These are phyloP conservation scores for Ostrea edulis DNA, from an alignment of 1,140 invertebrate species.

Conservation along the genomic window DNA sequence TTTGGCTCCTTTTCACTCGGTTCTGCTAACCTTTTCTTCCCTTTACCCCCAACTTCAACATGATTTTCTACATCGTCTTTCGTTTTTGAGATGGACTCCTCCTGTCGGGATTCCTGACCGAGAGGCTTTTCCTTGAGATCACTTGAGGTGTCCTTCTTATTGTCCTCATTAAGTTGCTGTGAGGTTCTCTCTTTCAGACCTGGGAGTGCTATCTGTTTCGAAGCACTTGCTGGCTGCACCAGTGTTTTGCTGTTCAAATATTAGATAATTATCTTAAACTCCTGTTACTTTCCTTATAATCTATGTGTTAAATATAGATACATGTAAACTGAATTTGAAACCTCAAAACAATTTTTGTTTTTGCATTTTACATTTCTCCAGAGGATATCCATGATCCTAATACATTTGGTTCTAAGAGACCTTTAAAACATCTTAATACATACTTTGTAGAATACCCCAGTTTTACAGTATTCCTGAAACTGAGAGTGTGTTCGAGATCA, in stretches of 20 bases:
- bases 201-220: slow-evolving; percentile 36
- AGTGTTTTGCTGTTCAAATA: slow-evolving; percentile 64
- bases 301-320: no score
- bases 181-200: slow-evolving; percentile 51
- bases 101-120: background rate
- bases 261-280: no score
- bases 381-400: no score
- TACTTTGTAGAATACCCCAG: no score
- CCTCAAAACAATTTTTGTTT: no score
- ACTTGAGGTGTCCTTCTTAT: background rate
- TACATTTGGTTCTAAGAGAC: no score
- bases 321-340: no score
- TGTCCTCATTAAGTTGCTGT: slow-evolving; percentile 51
- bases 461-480: no score
- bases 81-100: background rate
- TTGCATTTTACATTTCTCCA: no score
- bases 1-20: slow-evolving; percentile 45
- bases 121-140: slow-evolving; percentile 18
- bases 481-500: no score
- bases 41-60: slow-evolving; percentile 17
- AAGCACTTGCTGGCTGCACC: slow-evolving; percentile 55
- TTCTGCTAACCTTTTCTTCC: slow-evolving; percentile 52
- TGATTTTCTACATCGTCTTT: slow-evolving; percentile 34
- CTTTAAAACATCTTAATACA: no score
- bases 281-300: no score